Conservation (phyloP, 2,797 vertebrate genomes). For the Hypotaenidia okinawae region DNA sequence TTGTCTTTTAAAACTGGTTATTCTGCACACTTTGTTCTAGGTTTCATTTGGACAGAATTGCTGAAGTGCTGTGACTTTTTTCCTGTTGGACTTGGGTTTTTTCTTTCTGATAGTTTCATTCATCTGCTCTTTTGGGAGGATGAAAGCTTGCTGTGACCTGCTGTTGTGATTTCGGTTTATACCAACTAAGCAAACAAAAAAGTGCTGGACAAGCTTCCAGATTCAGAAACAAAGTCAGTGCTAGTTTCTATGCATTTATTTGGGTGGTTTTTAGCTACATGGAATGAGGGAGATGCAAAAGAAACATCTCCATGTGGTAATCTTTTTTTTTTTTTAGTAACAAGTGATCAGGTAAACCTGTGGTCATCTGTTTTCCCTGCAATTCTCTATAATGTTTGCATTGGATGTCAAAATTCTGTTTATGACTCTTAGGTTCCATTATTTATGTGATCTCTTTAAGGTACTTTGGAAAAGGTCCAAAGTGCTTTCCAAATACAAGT, state of each 20-base stretch:
- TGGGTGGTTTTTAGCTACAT: not conserved
- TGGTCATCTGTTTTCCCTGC: not conserved
- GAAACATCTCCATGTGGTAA: rapidly evolving
- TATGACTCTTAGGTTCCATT: not conserved
- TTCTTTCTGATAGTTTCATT: not conserved
- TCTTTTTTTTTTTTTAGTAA: not conserved
- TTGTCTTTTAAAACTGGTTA: not conserved
- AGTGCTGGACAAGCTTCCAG: not conserved
- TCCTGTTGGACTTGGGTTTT: not conserved
- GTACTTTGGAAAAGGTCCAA: not conserved
- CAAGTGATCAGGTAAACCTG: not conserved
- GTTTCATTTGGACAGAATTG: not conserved
- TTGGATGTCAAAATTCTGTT: not conserved
- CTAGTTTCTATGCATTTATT: not conserved
- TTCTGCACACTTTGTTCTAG: not conserved
- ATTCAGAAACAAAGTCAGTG: not conserved
- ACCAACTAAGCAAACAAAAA: not conserved
- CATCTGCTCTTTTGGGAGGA: not conserved
- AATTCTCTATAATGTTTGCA: not conserved
- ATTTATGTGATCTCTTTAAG: not conserved
- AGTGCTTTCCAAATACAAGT: not conserved
- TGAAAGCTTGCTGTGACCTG: not conserved
- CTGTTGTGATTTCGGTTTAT: not conserved
- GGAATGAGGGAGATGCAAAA: not conserved
- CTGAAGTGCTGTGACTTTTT: not conserved